Percentiles rank a stretch among this genome's conserved stretches.
These are phyloP conservation scores for Meloidogyne floridensis DNA, from an alignment of 1,140 invertebrate species.

Conservation along the genomic window DNA sequence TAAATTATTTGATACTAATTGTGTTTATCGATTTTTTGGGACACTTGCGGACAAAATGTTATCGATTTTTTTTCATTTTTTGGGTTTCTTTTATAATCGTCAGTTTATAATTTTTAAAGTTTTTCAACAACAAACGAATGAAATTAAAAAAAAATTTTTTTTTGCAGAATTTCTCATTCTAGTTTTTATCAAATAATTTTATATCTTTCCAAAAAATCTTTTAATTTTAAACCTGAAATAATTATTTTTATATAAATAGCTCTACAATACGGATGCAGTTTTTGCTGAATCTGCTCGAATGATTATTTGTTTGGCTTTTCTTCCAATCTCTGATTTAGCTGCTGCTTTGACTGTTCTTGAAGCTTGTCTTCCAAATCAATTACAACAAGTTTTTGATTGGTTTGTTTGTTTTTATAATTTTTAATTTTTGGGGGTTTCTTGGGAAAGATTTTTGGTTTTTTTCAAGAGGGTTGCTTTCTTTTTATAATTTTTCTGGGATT, in stretches of 20 bases:
- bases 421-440: too few species aligned
- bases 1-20: too few species aligned
- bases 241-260: not conserved
- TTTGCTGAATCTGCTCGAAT: constrained; percentile 21
- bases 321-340: constrained; percentile 12
- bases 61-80: not conserved
- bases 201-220: too few species aligned
- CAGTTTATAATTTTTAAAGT: too few species aligned
- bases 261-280: constrained; percentile 23
- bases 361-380: constrained; percentile 9
- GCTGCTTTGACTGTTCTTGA: constrained; percentile 15
- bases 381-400: constrained; percentile 24
- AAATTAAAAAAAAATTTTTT: not conserved
- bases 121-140: too few species aligned
- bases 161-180: not conserved
- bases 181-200: too few species aligned
- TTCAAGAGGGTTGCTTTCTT: too few species aligned
- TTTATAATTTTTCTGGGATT: too few species aligned
- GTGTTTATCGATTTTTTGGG: not conserved
- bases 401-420: not conserved
- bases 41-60: not conserved
- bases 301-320: constrained; percentile 21
- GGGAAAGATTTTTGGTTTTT: not conserved
- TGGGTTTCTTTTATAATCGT: too few species aligned
- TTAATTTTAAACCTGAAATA: too few species aligned